Evolutionary conservation across 2,797 vertebrate species (phyloP), one percentile per base, ranked within the genome.

Genomic region (Aeoliscus strigatus): DNA sequence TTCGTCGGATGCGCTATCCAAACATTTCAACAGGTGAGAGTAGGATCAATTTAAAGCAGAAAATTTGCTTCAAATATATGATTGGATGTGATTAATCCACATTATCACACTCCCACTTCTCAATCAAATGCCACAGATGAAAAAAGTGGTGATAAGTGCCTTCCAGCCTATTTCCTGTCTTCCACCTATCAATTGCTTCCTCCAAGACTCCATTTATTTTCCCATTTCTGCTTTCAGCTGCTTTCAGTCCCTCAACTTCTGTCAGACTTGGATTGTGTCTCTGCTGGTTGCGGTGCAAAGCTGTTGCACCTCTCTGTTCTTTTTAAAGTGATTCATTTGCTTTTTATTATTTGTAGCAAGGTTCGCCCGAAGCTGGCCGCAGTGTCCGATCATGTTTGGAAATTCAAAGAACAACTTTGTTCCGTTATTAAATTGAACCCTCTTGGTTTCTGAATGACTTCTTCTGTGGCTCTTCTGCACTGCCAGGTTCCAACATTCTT

Each of bases 71-170:
- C 38, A 67, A 69, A 60, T 67, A 48, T 66, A 68, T 67, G 66
- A 60, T 65, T 39, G 41, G 53, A 56, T 51, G 68, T 81, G 80
- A 86, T 84, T 76, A 83, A 84, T 86, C 78, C 51, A 27, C 62
- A 32, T 55, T 59, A 60, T 80, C 79, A 79, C 75, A 75, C 58
- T 64, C 73, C 80, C 60, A 70, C 51, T 69, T 58, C n/a, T n/a
- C n/a, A n/a, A n/a, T n/a, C n/a, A n/a, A n/a, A n/a, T 82, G 82
- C 85, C 84, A 86, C 84, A 84, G 75, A 77, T 40, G 52, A 66
- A 46, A 65, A 60, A 66, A 79, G 77, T 74, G 72, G 68, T 53
- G 66, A 82, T 84, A 83, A 87, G 85, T 84, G 79, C 76, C 79
- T 81, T 75, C 67, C 73, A 62, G 61, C 63, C 75, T 70, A 81